Percentiles rank a stretch among this genome's conserved stretches.
These are phyloP conservation scores for Urophycis tenuis DNA, from an alignment of 2,797 vertebrate species.

Conservation along the genomic window DNA sequence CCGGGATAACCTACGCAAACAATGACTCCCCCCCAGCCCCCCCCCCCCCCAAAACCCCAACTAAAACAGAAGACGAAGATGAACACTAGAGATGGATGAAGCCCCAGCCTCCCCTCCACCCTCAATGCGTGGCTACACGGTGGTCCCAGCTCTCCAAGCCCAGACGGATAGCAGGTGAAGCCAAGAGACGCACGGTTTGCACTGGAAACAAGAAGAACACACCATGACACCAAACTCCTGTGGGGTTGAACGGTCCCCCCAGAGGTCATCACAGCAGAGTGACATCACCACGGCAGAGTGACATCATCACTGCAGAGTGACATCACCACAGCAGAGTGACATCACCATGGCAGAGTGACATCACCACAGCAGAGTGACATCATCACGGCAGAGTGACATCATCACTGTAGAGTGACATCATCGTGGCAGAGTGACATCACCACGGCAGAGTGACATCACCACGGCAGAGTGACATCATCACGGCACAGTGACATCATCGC, in stretches of 20 bases:
- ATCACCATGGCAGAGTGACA: not conserved
- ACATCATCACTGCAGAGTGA: no score
- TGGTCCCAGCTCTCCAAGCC: conserved; percentile 46
- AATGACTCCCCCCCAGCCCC: not conserved
- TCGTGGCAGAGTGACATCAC: not conserved
- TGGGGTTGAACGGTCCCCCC: not conserved
- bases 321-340: not conserved
- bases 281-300: no score
- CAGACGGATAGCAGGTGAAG: conserved; percentile 28
- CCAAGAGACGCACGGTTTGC: conserved; percentile 22
- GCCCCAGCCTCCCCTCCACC: conserved; percentile 3
- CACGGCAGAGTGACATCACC: not conserved
- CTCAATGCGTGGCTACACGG: conserved; percentile 58
- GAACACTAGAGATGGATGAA: conserved; percentile 30
- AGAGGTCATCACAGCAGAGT: not conserved
- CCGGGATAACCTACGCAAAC: not conserved
- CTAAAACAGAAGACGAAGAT: not conserved
- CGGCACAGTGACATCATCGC: not conserved
- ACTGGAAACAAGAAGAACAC: conserved; percentile 16
- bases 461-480: not conserved
- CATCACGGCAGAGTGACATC: not conserved
- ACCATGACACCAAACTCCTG: not conserved
- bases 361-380: not conserved
- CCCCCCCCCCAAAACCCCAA: not conserved
- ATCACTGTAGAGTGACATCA: no score